A percentile compares a stretch with the other conserved stretches of the same genome.
Evolutionary conservation across 2,797 vertebrate genomes (phyloP).

Genomic region (Thamnophis elegans): DNA sequence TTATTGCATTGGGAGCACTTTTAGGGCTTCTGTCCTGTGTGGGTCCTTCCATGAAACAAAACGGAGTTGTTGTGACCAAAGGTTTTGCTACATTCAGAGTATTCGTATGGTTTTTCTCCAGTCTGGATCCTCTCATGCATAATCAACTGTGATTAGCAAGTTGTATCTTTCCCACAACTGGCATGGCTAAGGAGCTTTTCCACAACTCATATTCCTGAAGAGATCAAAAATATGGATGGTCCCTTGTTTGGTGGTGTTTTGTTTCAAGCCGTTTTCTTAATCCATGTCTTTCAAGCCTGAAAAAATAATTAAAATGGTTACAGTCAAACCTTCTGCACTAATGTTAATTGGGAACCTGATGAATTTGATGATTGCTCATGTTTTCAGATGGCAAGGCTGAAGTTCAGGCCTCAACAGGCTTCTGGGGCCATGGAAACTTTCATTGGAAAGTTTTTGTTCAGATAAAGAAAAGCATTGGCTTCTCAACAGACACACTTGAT

Average conservation of each 20-base stretch:
- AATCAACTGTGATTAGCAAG: neutral
- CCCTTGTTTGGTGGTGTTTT: fast-evolving
- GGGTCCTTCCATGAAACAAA: fast-evolving
- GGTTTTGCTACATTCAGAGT: too few relatives aligned
- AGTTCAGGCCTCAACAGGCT: too few relatives aligned
- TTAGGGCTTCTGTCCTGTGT: neutral
- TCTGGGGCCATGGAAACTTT: too few relatives aligned
- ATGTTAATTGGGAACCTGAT: neutral
- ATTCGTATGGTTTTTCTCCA: neutral
- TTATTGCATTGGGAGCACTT: too few relatives aligned
- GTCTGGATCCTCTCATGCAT: neutral
- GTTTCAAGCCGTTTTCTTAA: fast-evolving
- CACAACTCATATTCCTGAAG: neutral
- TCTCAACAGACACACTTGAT: too few relatives aligned
- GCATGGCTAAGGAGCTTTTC: neutral
- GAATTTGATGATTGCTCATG: too few relatives aligned
- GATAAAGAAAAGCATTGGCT: too few relatives aligned
- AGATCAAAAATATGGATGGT: neutral
- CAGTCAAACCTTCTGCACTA: neutral
- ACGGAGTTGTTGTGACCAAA: neutral
- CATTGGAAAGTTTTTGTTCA: too few relatives aligned
- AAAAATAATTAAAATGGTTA: neutral
- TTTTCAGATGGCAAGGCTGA: too few relatives aligned
- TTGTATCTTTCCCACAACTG: neutral
- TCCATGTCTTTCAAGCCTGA: neutral